A percentile compares a stretch with the other conserved stretches of the same genome.
Conservation (phyloP, 1,140 invertebrate genomes). For the Hyles vespertilio region DNA sequence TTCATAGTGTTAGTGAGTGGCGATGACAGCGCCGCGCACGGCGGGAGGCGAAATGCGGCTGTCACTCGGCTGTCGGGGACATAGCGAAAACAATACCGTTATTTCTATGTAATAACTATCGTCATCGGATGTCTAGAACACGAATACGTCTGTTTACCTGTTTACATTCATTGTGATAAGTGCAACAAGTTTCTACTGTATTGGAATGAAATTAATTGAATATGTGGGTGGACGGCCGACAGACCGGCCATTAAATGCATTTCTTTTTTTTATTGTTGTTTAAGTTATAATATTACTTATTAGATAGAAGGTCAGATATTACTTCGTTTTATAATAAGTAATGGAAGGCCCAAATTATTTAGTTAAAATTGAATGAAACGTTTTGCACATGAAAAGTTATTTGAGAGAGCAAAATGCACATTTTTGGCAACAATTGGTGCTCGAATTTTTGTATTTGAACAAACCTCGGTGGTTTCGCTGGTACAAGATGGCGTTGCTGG, state of each 20-base stretch:
- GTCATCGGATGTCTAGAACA: slow-evolving; percentile 55
- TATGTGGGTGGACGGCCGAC: no score
- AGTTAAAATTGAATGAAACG: no score
- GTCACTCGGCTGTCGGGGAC: slow-evolving; percentile 50
- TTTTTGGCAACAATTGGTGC: no score
- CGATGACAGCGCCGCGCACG: slow-evolving; percentile 51
- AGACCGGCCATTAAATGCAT: no score
- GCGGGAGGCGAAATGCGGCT: slow-evolving; percentile 44
- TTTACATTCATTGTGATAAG: slow-evolving; percentile 36
- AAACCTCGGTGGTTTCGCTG: slow-evolving; percentile 31
- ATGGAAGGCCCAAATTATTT: no score
- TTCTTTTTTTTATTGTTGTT: no score
- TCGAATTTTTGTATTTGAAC: not conserved
- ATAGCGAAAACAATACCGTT: slow-evolving; percentile 54
- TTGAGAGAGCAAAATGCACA: no score
- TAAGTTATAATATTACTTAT: no score
- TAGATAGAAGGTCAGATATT: no score
- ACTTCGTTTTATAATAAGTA: no score
- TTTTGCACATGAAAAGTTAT: no score
- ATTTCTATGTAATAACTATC: slow-evolving; percentile 56
- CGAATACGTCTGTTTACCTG: slow-evolving; percentile 39
- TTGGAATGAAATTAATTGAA: slow-evolving; percentile 3
- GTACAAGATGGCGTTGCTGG: slow-evolving; percentile 59
- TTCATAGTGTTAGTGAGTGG: slow-evolving; percentile 39
- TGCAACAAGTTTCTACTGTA: not conserved